These are phyloP conservation scores for Scopus umbretta DNA, from an alignment of 2,113 vertebrate species.

Conservation along the genomic window DNA sequence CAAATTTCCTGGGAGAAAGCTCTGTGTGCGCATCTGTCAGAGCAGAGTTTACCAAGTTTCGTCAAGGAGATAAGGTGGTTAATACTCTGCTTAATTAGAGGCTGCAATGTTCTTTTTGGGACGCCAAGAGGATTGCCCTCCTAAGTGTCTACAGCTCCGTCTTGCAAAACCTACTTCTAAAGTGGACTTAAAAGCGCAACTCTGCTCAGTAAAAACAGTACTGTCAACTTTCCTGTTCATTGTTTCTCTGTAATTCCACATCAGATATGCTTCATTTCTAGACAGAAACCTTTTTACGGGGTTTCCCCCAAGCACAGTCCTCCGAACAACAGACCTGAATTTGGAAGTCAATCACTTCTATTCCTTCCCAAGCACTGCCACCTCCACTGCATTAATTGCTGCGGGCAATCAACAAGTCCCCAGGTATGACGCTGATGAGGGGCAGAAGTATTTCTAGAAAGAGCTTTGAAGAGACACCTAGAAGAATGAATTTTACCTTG, in stretches of 20 bases:
- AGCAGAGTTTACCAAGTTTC: slow-evolving; percentile 15
- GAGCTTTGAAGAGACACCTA: background rate
- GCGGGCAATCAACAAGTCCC: background rate
- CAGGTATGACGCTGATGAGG: background rate
- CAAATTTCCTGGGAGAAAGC: slow-evolving; percentile 21
- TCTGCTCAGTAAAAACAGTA: background rate
- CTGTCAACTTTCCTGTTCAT: background rate
- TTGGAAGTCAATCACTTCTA: slow-evolving; percentile 16
- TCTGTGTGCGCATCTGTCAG: background rate
- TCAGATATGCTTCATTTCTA: background rate
- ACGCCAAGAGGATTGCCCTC: background rate
- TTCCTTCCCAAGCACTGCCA: background rate
- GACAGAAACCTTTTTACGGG: background rate
- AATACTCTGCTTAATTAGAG: slow-evolving; percentile 20
- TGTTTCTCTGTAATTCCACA: slow-evolving; percentile 15
- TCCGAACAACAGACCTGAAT: slow-evolving; percentile 6
- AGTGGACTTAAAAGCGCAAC: background rate
- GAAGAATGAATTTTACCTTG: background rate
- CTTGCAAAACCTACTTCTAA: slow-evolving; percentile 6
- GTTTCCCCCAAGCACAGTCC: background rate
- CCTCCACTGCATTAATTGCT: background rate
- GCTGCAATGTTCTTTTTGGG: background rate
- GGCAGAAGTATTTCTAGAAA: background rate
- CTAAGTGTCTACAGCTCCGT: background rate
- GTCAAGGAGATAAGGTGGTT: slow-evolving; percentile 29